These are phyloP conservation scores for Plutomurus gul DNA, from an alignment of 1,140 invertebrate species.

Conservation along the genomic window DNA sequence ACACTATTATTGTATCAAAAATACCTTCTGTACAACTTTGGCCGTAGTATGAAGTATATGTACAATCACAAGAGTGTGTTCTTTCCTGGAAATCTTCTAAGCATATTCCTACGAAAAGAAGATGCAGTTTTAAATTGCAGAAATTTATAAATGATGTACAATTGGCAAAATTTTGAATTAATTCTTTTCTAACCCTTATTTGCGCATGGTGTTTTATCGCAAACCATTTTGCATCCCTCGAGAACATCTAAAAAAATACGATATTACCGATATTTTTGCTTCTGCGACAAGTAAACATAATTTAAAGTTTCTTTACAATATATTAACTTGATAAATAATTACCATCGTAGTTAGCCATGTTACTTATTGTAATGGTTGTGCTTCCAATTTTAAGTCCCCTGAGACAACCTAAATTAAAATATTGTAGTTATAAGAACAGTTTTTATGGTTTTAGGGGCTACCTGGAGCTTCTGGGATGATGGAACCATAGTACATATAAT, in stretches of 20 bases:
- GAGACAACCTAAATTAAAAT: no score
- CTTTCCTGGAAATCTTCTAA: constrained; percentile 86
- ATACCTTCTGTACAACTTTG: constrained; percentile 69
- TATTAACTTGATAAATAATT: not conserved
- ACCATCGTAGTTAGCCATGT: constrained; percentile 70
- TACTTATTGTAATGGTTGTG: constrained; percentile 72
- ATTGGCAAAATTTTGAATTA: constrained; percentile 57
- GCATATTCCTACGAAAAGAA: constrained; percentile 65
- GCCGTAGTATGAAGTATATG: constrained; percentile 84
- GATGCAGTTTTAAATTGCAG: not conserved
- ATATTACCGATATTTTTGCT: not conserved
- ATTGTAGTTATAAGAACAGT: no score
- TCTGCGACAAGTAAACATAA: not conserved
- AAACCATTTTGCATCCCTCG: constrained; percentile 84
- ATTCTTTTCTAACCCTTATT: no score
- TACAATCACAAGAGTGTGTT: constrained; percentile 82
- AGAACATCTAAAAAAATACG: constrained; percentile 60
- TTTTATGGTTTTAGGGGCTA: no score
- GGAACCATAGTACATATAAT: no score
- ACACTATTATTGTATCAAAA: not conserved
- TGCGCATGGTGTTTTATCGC: constrained; percentile 81
- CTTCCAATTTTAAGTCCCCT: constrained; percentile 84
- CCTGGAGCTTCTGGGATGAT: no score
- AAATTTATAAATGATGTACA: not conserved
- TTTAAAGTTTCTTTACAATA: not conserved